phyloP scores from a whole-genome alignment of 2,113 vertebrate genomes.

The Cephalophus harveyi region DNA sequence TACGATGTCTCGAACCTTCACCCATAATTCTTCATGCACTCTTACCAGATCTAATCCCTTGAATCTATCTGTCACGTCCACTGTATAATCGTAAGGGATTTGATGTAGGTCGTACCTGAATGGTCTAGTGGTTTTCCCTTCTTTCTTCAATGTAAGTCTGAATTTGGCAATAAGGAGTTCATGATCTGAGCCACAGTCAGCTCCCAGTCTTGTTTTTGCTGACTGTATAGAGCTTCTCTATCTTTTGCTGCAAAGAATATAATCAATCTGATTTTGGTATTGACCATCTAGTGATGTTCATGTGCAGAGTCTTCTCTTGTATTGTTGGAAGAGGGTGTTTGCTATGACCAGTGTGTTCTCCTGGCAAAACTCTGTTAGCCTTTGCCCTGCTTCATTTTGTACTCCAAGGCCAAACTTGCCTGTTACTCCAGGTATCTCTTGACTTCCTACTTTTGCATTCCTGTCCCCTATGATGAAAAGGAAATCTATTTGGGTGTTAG shows the following conservation, averaged over 20 bases:
- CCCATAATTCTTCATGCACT: neutral
- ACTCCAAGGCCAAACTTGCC: neutral
- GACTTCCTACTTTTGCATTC: neutral
- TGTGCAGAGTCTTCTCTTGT: neutral
- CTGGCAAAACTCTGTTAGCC: neutral
- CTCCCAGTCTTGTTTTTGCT: neutral
- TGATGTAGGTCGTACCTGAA: neutral
- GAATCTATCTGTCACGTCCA: neutral
- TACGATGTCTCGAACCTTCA: accelerated
- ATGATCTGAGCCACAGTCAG: neutral
- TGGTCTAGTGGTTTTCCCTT: neutral
- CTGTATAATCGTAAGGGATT: neutral
- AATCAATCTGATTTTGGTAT: neutral
- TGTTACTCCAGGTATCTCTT: neutral
- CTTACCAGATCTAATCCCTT: neutral
- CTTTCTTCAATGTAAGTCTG: neutral
- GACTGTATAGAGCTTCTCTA: neutral
- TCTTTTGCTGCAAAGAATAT: neutral
- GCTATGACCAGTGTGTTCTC: neutral
- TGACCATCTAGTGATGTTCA: neutral
- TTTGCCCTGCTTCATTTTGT: neutral
- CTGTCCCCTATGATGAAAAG: neutral
- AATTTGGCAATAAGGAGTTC: neutral
- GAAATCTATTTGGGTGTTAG: neutral
- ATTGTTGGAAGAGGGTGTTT: neutral